Percentiles rank a stretch among this genome's conserved stretches.
These are phyloP conservation scores for Hypomesus transpacificus DNA, from an alignment of 2,113 vertebrate species.

Conservation along the genomic window DNA sequence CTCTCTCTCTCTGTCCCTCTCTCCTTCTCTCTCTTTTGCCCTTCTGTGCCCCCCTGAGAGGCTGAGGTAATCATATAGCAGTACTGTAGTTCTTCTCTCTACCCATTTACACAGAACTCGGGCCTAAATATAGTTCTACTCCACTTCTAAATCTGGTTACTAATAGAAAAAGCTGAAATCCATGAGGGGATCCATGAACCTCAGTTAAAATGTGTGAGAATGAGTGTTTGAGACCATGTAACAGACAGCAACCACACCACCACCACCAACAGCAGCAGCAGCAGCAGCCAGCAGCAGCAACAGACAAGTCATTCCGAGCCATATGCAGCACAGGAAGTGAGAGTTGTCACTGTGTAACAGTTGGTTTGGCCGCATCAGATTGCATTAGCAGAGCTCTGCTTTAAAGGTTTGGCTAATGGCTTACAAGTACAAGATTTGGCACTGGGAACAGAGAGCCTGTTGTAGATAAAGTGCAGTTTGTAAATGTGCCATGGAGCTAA, in stretches of 20 bases:
- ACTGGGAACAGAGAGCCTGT: slow-evolving; percentile 29
- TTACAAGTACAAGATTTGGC: slow-evolving; percentile 37
- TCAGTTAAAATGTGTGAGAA: too few relatives aligned
- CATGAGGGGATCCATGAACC: too few relatives aligned
- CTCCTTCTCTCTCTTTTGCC: neutral
- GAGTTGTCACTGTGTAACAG: neutral
- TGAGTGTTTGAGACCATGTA: too few relatives aligned
- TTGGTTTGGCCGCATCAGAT: slow-evolving; percentile 20
- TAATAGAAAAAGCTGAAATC: neutral
- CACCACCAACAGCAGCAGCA: too few relatives aligned
- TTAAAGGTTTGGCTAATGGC: slow-evolving; percentile 51
- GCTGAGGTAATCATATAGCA: neutral
- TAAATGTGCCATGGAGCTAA: slow-evolving; percentile 32
- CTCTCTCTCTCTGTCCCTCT: neutral
- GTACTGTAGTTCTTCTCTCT: neutral
- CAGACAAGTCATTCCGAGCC: too few relatives aligned
- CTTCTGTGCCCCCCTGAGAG: neutral
- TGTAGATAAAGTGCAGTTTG: slow-evolving; percentile 48
- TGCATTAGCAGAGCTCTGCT: slow-evolving; percentile 45
- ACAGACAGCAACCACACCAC: too few relatives aligned
- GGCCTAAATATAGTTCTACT: neutral
- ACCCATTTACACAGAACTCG: neutral
- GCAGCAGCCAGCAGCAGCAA: too few relatives aligned
- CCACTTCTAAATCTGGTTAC: neutral
- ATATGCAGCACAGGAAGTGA: neutral